Evolutionary conservation across 2,888 invertebrate species (phyloP).

Genomic region (Xylota sylvarum): DNA sequence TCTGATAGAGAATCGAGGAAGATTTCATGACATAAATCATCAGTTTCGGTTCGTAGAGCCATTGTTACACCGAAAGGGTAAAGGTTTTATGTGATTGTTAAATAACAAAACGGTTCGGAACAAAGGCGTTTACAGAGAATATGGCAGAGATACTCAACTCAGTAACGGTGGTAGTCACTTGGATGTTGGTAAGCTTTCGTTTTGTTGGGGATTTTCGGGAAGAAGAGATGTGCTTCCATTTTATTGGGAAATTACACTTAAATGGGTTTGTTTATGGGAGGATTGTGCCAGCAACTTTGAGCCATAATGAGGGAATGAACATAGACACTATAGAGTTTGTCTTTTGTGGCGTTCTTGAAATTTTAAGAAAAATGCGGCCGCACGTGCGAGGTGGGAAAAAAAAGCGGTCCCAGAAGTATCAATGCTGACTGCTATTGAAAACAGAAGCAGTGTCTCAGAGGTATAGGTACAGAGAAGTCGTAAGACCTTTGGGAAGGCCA

Average conservation of each 20-base stretch:
- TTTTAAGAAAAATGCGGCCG: no score
- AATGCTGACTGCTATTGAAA: no score
- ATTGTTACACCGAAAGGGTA: slow-evolving; percentile 25
- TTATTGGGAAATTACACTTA: not conserved
- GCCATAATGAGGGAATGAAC: not conserved
- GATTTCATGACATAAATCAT: slow-evolving; percentile 59
- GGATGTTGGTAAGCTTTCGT: not conserved
- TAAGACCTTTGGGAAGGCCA: no score
- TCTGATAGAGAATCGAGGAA: slow-evolving; percentile 32
- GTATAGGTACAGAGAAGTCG: no score
- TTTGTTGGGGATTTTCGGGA: not conserved
- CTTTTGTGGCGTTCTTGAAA: no score
- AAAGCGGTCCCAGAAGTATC: no score
- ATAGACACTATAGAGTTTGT: no score
- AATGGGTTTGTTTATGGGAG: slow-evolving; percentile 7
- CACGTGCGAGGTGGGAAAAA: no score
- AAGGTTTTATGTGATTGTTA: slow-evolving; percentile 36
- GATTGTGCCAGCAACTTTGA: not conserved
- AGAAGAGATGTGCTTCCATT: not conserved
- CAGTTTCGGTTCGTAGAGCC: not conserved
- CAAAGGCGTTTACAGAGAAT: slow-evolving; percentile 23
- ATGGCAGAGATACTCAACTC: not conserved
- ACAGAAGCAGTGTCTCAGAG: no score
- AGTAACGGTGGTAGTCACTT: slow-evolving; percentile 28
- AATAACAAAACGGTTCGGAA: slow-evolving; percentile 44